Evolutionary conservation across 2,888 invertebrate species (phyloP).

Genomic region (Tachystola acroxantha): DNA sequence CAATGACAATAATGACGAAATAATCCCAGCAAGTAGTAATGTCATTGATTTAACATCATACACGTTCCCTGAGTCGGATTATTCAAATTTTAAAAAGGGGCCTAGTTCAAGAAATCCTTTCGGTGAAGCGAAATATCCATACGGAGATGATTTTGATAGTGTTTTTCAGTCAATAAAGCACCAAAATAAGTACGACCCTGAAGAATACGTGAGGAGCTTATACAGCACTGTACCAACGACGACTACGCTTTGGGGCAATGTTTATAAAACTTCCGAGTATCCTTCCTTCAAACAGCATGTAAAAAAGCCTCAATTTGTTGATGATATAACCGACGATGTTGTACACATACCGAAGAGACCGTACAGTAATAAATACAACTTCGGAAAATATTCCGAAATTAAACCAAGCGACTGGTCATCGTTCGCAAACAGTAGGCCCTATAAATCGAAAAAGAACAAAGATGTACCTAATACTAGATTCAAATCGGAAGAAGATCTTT

Average conservation of each 20-base stretch:
- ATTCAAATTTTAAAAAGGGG: slow-evolving; percentile 44
- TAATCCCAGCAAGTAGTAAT: slow-evolving; percentile 56
- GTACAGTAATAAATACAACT: slow-evolving; percentile 29
- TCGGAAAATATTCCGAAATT: slow-evolving; percentile 37
- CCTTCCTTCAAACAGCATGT: slow-evolving; percentile 39
- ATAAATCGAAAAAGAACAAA: slow-evolving; percentile 42
- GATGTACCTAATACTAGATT: slow-evolving; percentile 46
- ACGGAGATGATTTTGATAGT: slow-evolving; percentile 35
- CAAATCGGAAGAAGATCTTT: slow-evolving; percentile 66
- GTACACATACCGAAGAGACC: slow-evolving; percentile 60
- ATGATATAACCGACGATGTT: slow-evolving; percentile 43
- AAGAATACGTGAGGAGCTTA: slow-evolving; percentile 45
- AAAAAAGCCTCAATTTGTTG: slow-evolving; percentile 36
- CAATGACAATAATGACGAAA: slow-evolving; percentile 43
- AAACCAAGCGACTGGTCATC: slow-evolving; percentile 41
- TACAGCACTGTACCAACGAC: slow-evolving; percentile 41
- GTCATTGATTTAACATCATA: slow-evolving; percentile 42
- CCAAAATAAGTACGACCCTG: slow-evolving; percentile 33
- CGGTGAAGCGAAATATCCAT: slow-evolving; percentile 29
- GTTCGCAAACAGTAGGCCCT: slow-evolving; percentile 34
- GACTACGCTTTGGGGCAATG: slow-evolving; percentile 55
- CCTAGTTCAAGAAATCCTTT: slow-evolving; percentile 38
- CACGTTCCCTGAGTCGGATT: slow-evolving; percentile 44
- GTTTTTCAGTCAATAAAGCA: slow-evolving; percentile 34
- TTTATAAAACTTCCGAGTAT: slow-evolving; percentile 46